Evolutionary conservation across 37 sponge, comb jelly and placozoan genomes (phyloP).

Genomic region (Beroe ovata): DNA sequence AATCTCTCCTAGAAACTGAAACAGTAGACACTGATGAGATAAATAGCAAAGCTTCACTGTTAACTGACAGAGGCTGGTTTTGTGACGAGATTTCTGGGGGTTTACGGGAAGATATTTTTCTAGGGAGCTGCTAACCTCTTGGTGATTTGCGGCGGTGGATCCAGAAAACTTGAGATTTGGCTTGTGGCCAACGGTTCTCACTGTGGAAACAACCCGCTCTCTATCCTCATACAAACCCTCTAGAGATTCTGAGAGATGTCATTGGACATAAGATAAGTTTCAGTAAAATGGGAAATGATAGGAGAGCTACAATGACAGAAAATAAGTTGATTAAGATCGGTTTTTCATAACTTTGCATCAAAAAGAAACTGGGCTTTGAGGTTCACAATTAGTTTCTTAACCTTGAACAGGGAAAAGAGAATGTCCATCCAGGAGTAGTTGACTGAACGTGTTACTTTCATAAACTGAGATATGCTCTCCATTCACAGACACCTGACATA

Average conservation of each 20-base stretch:
- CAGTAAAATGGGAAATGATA: too few relatives aligned
- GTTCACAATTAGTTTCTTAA: too few relatives aligned
- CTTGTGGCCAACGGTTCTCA: not conserved
- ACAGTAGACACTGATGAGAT: too few relatives aligned
- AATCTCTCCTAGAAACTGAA: slow-evolving; percentile 7
- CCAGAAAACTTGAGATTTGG: not conserved
- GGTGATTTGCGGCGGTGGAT: not conserved
- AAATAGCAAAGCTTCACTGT: too few relatives aligned
- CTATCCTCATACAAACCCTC: not conserved
- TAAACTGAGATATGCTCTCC: not conserved
- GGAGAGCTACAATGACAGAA: too few relatives aligned
- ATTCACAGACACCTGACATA: not conserved
- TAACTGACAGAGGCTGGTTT: too few relatives aligned
- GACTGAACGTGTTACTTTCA: slow-evolving; percentile 12
- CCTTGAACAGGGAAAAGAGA: not conserved
- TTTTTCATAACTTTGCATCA: too few relatives aligned
- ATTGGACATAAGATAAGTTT: too few relatives aligned
- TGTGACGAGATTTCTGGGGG: too few relatives aligned
- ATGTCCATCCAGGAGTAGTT: slow-evolving; percentile 9
- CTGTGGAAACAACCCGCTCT: not conserved
- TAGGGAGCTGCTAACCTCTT: not conserved
- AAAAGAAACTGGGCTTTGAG: too few relatives aligned
- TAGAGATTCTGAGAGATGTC: not conserved
- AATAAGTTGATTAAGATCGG: too few relatives aligned
- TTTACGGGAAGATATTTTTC: too few relatives aligned